These are phyloP conservation scores for Agelaius phoeniceus DNA, from an alignment of 2,113 vertebrate species.

Conservation along the genomic window DNA sequence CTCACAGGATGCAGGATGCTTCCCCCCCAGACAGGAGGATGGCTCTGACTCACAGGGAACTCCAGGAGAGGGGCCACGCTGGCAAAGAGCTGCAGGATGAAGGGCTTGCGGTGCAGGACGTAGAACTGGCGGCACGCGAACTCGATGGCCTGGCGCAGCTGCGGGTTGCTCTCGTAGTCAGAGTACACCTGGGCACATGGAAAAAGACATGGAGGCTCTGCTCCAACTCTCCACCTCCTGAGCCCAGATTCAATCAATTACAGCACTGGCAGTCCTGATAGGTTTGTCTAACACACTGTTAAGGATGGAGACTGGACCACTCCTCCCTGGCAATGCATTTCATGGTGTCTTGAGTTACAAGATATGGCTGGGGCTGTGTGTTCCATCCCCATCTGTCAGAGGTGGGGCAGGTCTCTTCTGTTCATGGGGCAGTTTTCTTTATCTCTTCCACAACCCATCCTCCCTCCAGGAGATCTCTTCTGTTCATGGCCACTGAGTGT, in stretches of 20 bases:
- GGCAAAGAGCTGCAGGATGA: conserved; percentile 94
- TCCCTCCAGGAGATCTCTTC: neutral
- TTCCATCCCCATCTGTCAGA: neutral
- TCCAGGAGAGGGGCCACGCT: conserved; percentile 95
- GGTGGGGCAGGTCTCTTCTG: neutral
- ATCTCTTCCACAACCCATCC: neutral
- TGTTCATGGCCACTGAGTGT: too few relatives aligned
- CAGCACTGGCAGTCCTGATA: neutral
- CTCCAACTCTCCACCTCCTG: neutral
- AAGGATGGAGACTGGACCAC: neutral
- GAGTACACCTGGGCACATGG: conserved; percentile 84
- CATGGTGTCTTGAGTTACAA: neutral
- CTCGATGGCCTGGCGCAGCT: conserved; percentile 91
- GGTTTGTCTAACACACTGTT: neutral
- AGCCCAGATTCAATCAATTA: fast-evolving
- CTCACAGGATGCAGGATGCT: neutral
- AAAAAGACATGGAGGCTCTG: neutral
- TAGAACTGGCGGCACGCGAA: conserved; percentile 98
- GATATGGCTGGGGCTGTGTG: neutral
- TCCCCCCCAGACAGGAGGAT: neutral
- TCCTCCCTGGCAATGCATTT: neutral
- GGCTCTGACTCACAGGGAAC: conserved; percentile 85
- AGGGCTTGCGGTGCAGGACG: conserved; percentile 95
- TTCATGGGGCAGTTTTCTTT: neutral
- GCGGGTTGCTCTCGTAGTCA: conserved; percentile 95